These are phyloP conservation scores for Petrocephalus zakoni DNA, from an alignment of 2,113 vertebrate species.

Conservation along the genomic window DNA sequence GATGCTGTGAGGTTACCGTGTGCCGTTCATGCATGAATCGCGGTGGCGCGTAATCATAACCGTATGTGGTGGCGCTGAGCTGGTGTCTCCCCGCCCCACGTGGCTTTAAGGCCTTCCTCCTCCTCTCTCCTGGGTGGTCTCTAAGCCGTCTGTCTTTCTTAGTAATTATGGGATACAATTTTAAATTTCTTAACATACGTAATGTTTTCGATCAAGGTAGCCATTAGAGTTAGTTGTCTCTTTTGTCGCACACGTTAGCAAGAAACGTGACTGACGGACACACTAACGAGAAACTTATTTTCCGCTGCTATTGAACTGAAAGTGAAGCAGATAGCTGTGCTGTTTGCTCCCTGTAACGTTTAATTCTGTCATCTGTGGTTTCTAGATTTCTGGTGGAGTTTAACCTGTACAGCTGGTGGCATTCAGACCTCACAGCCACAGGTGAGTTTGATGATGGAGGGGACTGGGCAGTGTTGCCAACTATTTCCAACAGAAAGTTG, in stretches of 20 bases:
- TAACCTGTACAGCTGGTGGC: conserved; percentile 96
- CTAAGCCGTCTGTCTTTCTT: not conserved
- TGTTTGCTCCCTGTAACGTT: not conserved
- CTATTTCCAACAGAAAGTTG: too few species aligned
- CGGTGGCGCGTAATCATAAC: conserved; percentile 17
- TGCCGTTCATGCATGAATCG: conserved; percentile 23
- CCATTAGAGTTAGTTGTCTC: too few species aligned
- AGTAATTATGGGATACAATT: conserved; percentile 12
- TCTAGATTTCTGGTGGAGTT: conserved; percentile 93
- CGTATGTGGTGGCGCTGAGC: conserved; percentile 36
- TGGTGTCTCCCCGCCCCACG: conserved; percentile 47
- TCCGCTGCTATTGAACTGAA: not conserved
- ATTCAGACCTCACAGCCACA: conserved; percentile 81
- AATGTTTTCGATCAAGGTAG: conserved; percentile 10
- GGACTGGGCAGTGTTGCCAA: too few species aligned
- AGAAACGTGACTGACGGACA: not conserved
- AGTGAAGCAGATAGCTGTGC: not conserved
- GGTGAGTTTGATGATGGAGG: conserved; percentile 58
- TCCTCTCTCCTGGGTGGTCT: conserved; percentile 55
- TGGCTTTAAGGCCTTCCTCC: conserved; percentile 45
- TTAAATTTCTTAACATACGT: not conserved
- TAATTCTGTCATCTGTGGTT: conserved; percentile 10
- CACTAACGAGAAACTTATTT: not conserved
- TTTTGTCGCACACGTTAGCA: not conserved
- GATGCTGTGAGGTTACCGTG: conserved; percentile 27